These are phyloP conservation scores for Phrynocephalus forsythii DNA, from an alignment of 2,797 vertebrate species.

Conservation along the genomic window DNA sequence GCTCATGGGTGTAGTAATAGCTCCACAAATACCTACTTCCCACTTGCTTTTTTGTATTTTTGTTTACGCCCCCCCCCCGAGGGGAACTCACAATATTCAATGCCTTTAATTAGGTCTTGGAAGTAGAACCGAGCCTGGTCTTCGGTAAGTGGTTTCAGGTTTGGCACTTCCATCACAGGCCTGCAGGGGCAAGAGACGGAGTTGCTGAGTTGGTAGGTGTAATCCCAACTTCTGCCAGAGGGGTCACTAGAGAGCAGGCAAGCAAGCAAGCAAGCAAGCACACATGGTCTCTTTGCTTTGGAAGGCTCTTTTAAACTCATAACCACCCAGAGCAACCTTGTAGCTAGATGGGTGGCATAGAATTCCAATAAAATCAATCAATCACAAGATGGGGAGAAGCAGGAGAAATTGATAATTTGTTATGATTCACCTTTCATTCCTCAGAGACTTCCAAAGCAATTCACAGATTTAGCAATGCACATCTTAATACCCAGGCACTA, in stretches of 20 bases:
- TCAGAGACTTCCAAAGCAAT: too few species aligned
- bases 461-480: too few species aligned
- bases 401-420: too few species aligned
- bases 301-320: too few species aligned
- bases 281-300: background rate
- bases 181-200: conserved; percentile 58
- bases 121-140: conserved; percentile 97
- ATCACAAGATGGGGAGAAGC: too few species aligned
- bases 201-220: background rate
- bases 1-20: too few species aligned
- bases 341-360: too few species aligned
- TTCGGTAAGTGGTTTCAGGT: conserved; percentile 92
- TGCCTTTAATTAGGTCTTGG: conserved; percentile 97
- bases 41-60: background rate
- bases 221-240: background rate
- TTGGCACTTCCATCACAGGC: conserved; percentile 97
- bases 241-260: background rate
- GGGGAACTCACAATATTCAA: conserved; percentile 91
- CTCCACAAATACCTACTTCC: background rate
- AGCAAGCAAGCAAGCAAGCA: too few species aligned
- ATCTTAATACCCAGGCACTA: too few species aligned
- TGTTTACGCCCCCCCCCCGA: background rate
- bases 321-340: too few species aligned
- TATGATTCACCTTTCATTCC: too few species aligned
- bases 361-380: too few species aligned